A percentile compares a stretch with the other conserved stretches of the same genome.
These are phyloP conservation scores for Trialeurodes vaporariorum DNA, from an alignment of 1,140 invertebrate species.

Conservation along the genomic window DNA sequence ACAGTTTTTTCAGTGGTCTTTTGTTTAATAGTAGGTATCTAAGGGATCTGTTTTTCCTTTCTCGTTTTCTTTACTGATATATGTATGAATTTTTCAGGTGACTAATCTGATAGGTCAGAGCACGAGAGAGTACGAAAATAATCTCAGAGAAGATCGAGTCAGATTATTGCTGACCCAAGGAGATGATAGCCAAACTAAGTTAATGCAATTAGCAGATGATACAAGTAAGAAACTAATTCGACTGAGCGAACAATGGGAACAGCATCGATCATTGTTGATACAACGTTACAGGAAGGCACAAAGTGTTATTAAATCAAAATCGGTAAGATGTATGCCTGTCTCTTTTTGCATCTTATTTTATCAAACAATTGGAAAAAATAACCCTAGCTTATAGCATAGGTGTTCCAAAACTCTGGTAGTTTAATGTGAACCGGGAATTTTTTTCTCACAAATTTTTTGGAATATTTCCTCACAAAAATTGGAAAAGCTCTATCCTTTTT, in stretches of 20 bases:
- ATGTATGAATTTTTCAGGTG: not conserved
- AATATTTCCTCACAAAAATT: too few relatives aligned
- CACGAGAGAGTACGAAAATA: not conserved
- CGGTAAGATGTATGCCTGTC: conserved; percentile 44
- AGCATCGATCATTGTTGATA: conserved; percentile 49
- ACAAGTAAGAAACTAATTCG: conserved; percentile 45
- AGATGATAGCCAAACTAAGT: not conserved
- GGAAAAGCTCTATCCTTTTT: too few relatives aligned
- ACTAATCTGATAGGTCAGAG: not conserved
- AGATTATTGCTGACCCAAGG: not conserved
- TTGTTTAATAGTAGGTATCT: too few relatives aligned
- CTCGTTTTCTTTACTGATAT: not conserved
- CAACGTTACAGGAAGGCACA: conserved; percentile 46
- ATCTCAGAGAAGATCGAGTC: not conserved
- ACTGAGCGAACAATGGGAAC: conserved; percentile 56
- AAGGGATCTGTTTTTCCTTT: too few relatives aligned
- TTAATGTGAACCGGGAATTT: too few relatives aligned
- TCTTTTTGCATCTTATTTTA: conserved; percentile 1
- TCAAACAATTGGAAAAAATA: not conserved
- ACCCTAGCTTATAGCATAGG: too few relatives aligned
- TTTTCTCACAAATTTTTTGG: too few relatives aligned
- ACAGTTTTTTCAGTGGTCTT: too few relatives aligned
- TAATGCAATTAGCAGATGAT: conserved; percentile 31
- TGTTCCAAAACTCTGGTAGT: too few relatives aligned
- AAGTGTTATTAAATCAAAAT: conserved; percentile 34